Base-by-base conservation (phyloP, 2,113 vertebrate species). In the Fukomys damarensis region DNA sequence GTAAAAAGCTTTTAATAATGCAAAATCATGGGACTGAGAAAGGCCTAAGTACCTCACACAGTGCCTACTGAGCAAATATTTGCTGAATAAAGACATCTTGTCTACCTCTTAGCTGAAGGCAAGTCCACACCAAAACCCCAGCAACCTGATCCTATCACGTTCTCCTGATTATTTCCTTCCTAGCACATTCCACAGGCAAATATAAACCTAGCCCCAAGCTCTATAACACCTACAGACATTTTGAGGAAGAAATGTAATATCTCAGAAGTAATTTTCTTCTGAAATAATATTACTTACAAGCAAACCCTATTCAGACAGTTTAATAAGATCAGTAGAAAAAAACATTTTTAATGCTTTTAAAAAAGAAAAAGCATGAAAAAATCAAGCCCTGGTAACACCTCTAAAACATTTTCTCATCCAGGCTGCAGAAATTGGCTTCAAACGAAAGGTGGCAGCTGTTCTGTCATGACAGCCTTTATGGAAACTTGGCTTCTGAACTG, bases 1-100 rank as follows among this genome's bases (percentile, higher is more conserved):
- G 86, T 95, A 97, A 94, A 95, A 93, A 59, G 59, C 86, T 90
- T 97, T 97, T 97, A 97, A 97, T 97, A 95, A 97, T 81, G 58
- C 58, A 96, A 87, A 97, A 88, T 95, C 94, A 97, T 72, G 54
- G 56, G 88, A 97, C 90, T 95, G 66, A 93, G 86, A 96, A 97
- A 96, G 82, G 80, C 81, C 76, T 97, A 96, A 95, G 63, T 97
- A 97, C 96, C 95, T 97, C 97, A 97, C 90, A 95, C 96, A 95
- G 96, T 83, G 87, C 70, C 88, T 85, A 74, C 52, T 81, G 59
- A 87, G 91, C 93, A 98, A 97, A 97, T 96, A 97, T 92, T 97
- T 95, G 95, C 84, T 97, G 94, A 97, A 91, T 95, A 94, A 96
- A 96, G 96, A 65, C 82, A 96, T 92, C 87, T 79, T 65, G 84